Conservation (phyloP, 2,888 invertebrate genomes). For the Nineta flava region DNA sequence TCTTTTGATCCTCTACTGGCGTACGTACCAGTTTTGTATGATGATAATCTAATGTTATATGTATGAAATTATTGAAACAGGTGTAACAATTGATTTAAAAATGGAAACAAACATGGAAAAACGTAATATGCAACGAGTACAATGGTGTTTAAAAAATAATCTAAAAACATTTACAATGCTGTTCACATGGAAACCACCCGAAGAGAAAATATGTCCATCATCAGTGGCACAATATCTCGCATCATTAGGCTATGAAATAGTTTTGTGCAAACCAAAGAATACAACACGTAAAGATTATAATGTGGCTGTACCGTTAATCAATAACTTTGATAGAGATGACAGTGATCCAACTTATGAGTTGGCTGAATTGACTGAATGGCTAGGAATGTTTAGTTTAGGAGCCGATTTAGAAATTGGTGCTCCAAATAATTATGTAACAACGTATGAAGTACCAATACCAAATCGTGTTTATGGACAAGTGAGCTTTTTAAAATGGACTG, state of each 20-base stretch:
- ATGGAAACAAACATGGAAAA: conserved; percentile 27
- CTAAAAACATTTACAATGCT: conserved; percentile 29
- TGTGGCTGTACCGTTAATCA: conserved; percentile 25
- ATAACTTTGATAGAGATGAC: conserved; percentile 17
- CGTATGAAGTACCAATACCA: conserved; percentile 26
- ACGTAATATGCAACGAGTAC: conserved; percentile 29
- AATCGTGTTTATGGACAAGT: conserved; percentile 23
- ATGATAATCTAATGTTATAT: too few species aligned
- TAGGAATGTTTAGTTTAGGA: conserved; percentile 32
- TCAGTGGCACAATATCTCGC: conserved; percentile 40
- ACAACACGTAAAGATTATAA: conserved; percentile 22
- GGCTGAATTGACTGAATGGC: conserved; percentile 34
- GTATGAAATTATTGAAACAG: too few species aligned
- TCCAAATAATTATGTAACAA: conserved; percentile 24
- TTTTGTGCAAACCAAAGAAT: conserved; percentile 27
- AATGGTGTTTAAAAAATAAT: conserved; percentile 23
- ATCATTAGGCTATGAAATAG: conserved; percentile 27
- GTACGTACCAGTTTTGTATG: too few species aligned
- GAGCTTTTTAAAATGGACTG: conserved; percentile 29
- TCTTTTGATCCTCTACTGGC: too few species aligned
- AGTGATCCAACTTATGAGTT: conserved; percentile 11
- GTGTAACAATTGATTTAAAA: conserved; percentile 33
- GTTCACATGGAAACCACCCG: conserved; percentile 35
- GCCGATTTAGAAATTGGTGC: conserved; percentile 23
- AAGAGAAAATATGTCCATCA: conserved; percentile 35